Evolutionary conservation across 2,888 invertebrate species (phyloP).

Genomic region (Candidula unifasciata): DNA sequence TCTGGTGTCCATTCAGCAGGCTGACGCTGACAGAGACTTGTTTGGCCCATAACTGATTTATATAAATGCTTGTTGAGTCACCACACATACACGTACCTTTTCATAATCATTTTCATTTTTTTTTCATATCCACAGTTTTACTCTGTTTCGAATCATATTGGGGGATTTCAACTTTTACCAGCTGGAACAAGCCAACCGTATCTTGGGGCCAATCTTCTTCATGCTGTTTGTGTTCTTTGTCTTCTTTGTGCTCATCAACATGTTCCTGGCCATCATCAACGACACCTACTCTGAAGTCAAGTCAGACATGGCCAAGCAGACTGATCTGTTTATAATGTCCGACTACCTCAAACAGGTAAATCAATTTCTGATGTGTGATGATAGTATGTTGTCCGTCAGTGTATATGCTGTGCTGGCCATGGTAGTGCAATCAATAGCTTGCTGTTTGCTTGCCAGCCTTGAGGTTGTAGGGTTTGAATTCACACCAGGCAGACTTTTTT

Average conservation of each 20-base stretch:
- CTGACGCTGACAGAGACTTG: too few species aligned
- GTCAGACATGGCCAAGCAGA: constrained; percentile 82
- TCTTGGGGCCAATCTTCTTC: constrained; percentile 87
- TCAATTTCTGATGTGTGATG: not conserved
- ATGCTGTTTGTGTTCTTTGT: constrained; percentile 87
- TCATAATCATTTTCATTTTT: not conserved
- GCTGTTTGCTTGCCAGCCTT: too few species aligned
- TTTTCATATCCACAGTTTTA: constrained; percentile 78
- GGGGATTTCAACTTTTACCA: constrained; percentile 87
- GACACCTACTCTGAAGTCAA: constrained; percentile 88
- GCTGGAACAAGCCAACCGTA: constrained; percentile 83
- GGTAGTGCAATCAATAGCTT: too few species aligned
- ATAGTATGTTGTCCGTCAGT: too few species aligned
- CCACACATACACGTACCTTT: too few species aligned
- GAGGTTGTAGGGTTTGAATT: too few species aligned
- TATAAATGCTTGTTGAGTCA: too few species aligned
- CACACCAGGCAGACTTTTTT: too few species aligned
- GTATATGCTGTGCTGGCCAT: too few species aligned
- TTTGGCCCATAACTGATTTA: too few species aligned
- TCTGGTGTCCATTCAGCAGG: too few species aligned
- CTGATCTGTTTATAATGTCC: constrained; percentile 81
- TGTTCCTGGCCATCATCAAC: constrained; percentile 89
- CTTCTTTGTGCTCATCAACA: constrained; percentile 87
- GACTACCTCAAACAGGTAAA: constrained; percentile 81
- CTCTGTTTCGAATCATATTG: constrained; percentile 85